These are phyloP conservation scores for Cotesia vestalis DNA, from an alignment of 1,140 invertebrate genomes.

Conservation along the genomic window DNA sequence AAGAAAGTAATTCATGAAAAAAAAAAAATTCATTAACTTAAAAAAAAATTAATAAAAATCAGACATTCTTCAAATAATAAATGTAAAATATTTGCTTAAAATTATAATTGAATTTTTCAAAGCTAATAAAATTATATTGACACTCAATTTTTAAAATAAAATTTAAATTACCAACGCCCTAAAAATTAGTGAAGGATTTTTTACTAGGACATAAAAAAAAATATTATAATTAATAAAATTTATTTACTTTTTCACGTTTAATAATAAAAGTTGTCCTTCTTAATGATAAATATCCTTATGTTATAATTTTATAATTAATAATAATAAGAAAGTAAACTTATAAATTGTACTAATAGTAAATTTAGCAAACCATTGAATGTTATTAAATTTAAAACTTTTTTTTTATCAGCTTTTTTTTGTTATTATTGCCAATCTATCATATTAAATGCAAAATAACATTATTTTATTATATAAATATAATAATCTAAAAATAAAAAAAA, in stretches of 20 bases:
- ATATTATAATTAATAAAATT: conserved; percentile 37
- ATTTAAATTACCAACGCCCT: too few species aligned
- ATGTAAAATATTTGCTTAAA: too few species aligned
- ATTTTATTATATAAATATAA: background rate
- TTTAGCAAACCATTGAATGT: conserved; percentile 17
- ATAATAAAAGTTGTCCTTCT: conserved; percentile 36
- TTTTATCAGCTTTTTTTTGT: conserved; percentile 1
- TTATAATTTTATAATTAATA: too few species aligned
- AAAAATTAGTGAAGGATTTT: background rate
- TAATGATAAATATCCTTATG: background rate
- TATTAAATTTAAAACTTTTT: conserved; percentile 34
- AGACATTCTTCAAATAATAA: too few species aligned
- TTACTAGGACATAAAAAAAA: conserved; percentile 46
- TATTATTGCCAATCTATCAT: conserved; percentile 27
- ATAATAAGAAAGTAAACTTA: conserved; percentile 10
- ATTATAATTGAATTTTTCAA: too few species aligned
- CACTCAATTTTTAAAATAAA: too few species aligned
- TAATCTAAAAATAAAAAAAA: conserved; percentile 7
- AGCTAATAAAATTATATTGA: too few species aligned
- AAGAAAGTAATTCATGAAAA: too few species aligned
- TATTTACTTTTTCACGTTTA: conserved; percentile 23
- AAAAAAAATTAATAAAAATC: too few species aligned
- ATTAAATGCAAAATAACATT: conserved; percentile 29
- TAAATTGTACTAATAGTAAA: too few species aligned
- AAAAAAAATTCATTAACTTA: too few species aligned